These are phyloP conservation scores for Eriosoma lanigerum DNA, from an alignment of 1,140 invertebrate species.

Conservation along the genomic window DNA sequence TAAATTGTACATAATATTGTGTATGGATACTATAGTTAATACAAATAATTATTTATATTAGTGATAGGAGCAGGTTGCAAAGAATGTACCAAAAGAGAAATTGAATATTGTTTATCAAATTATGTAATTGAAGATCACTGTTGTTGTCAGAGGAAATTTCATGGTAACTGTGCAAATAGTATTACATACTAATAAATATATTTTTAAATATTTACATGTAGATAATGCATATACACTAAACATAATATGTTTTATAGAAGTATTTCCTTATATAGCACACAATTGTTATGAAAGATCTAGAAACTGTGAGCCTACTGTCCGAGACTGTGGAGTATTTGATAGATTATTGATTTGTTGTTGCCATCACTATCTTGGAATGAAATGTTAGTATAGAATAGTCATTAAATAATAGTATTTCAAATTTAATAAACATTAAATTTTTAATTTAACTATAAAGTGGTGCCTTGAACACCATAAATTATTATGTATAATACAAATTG, in stretches of 20 bases:
- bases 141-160: constrained; percentile 67
- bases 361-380: constrained; percentile 63
- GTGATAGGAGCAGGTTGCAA: constrained; percentile 63
- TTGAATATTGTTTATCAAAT: constrained; percentile 66
- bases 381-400: constrained; percentile 67
- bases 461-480: no score
- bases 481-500: no score
- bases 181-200: not conserved
- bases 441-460: no score
- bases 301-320: constrained; percentile 64
- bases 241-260: constrained; percentile 60
- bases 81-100: constrained; percentile 65
- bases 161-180: constrained; percentile 56
- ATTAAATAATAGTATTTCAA: no score
- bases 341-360: constrained; percentile 70
- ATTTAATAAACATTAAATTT: no score
- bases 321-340: constrained; percentile 67
- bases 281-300: constrained; percentile 67
- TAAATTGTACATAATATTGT: not conserved
- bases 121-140: constrained; percentile 71
- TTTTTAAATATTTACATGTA: no score
- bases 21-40: not conserved
- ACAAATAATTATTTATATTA: constrained; percentile 39
- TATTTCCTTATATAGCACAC: constrained; percentile 69
- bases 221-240: not conserved